A percentile compares a stretch with the other conserved stretches of the same genome.
These are phyloP conservation scores for Hydrochoerus hydrochaeris DNA, from an alignment of 2,113 vertebrate genomes.

Conservation along the genomic window DNA sequence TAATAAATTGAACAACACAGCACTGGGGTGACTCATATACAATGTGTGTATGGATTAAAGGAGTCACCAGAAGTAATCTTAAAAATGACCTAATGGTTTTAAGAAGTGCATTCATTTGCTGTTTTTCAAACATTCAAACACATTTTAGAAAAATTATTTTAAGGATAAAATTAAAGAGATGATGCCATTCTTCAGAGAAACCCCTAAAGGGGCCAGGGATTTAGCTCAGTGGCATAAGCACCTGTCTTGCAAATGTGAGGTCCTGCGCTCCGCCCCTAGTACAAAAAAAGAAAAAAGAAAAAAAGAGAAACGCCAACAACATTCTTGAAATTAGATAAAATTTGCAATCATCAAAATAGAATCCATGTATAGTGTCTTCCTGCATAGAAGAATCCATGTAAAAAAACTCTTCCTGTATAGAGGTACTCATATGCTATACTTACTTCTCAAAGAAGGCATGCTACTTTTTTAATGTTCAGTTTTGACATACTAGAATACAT, in stretches of 20 bases:
- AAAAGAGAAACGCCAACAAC: not conserved
- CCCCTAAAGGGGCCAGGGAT: not conserved
- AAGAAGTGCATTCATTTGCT: not conserved
- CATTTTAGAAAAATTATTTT: slow-evolving; percentile 27
- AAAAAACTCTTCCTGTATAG: not conserved
- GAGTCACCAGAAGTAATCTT: not conserved
- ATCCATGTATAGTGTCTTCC: not conserved
- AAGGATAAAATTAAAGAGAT: slow-evolving; percentile 16
- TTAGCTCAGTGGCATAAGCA: too few species aligned
- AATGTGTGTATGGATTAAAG: not conserved
- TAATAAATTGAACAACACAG: not conserved
- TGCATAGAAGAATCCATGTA: not conserved
- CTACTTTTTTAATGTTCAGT: not conserved
- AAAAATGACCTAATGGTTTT: slow-evolving; percentile 6
- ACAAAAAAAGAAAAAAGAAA: too few species aligned
- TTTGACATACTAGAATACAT: not conserved
- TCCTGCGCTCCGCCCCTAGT: too few species aligned
- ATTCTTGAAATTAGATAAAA: slow-evolving; percentile 24
- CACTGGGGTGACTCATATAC: not conserved
- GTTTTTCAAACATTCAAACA: slow-evolving; percentile 6
- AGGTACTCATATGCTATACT: not conserved
- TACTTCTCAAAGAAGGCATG: not conserved
- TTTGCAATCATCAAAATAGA: not conserved
- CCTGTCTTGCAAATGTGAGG: too few species aligned
- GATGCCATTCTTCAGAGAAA: not conserved